phyloP scores from a whole-genome alignment of 2,797 vertebrate species.

The Lophotriccus pileatus region DNA sequence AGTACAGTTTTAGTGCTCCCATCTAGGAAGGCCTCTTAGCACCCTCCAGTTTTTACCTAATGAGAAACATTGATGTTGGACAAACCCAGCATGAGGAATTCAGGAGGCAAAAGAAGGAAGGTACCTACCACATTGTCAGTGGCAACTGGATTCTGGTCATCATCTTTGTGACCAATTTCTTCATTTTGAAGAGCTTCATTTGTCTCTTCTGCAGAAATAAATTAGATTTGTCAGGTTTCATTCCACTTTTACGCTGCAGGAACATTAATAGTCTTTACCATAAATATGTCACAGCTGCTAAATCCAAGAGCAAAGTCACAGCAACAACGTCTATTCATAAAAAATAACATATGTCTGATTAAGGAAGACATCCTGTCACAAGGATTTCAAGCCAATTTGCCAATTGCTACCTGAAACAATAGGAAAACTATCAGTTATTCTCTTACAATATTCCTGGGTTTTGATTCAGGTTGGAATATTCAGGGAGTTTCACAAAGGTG shows the following conservation, averaged over 20 bases:
- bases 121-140: constrained; percentile 87
- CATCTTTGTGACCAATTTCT: constrained; percentile 76
- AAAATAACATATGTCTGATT: neutral
- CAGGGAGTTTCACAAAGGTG: neutral
- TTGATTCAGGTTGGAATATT: neutral
- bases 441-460: neutral
- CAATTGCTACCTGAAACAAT: neutral
- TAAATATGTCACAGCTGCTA: neutral
- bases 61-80: neutral
- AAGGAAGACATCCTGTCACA: neutral
- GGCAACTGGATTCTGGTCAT: constrained; percentile 72
- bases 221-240: constrained; percentile 41
- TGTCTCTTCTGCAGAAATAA: constrained; percentile 81
- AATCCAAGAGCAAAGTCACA: neutral
- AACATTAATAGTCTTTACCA: neutral
- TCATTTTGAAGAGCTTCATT: constrained; percentile 84
- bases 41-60: neutral
- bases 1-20: neutral
- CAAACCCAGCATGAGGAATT: neutral
- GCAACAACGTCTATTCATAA: neutral
- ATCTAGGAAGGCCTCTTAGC: neutral
- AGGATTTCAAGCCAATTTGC: neutral
- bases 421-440: neutral
- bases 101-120: neutral
- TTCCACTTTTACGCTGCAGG: neutral